phyloP scores from a whole-genome alignment of 92 coral and sea anemone genomes.

The Phenganax stokvisi region DNA sequence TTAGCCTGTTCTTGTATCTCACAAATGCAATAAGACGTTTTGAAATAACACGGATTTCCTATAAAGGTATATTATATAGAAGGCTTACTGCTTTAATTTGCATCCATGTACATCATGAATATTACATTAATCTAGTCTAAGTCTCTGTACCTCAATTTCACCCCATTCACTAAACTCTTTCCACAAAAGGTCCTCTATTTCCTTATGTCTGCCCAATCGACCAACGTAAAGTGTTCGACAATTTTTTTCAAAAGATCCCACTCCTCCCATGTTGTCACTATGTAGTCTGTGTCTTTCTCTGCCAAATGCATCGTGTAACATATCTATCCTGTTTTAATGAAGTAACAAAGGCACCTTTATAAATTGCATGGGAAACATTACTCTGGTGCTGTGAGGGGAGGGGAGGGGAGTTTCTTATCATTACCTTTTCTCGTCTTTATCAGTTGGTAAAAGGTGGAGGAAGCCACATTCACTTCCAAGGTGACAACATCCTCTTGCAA shows the following conservation, averaged over 20 bases:
- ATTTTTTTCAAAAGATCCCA: constrained; percentile 89
- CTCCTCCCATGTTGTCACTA: constrained; percentile 93
- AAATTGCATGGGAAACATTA: too few species aligned
- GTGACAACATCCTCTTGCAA: constrained; percentile 95
- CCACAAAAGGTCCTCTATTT: constrained; percentile 75
- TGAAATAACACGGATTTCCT: constrained; percentile 79
- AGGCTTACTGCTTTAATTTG: background rate
- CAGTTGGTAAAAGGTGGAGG: constrained; percentile 73
- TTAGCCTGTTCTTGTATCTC: constrained; percentile 78
- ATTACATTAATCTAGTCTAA: background rate
- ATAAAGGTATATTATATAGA: constrained; percentile 2
- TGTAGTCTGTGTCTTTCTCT: constrained; percentile 82
- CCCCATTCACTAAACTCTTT: constrained; percentile 98
- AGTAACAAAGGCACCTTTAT: too few species aligned
- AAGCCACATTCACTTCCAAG: constrained; percentile 86
- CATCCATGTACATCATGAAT: background rate
- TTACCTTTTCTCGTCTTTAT: constrained; percentile 87
- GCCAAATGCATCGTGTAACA: constrained; percentile 88
- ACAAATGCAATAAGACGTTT: constrained; percentile 94
- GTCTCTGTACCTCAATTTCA: constrained; percentile 68
- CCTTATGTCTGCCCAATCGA: constrained; percentile 62
- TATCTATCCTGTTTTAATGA: constrained; percentile 56
- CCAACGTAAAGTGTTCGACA: constrained; percentile 88
- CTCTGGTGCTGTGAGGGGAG: too few species aligned
- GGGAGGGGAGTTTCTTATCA: background rate